Percentiles rank a stretch among this genome's conserved stretches.
Evolutionary conservation across 92 coral and sea anemone species (phyloP).

Genomic region (Parazoanthus swiftii): DNA sequence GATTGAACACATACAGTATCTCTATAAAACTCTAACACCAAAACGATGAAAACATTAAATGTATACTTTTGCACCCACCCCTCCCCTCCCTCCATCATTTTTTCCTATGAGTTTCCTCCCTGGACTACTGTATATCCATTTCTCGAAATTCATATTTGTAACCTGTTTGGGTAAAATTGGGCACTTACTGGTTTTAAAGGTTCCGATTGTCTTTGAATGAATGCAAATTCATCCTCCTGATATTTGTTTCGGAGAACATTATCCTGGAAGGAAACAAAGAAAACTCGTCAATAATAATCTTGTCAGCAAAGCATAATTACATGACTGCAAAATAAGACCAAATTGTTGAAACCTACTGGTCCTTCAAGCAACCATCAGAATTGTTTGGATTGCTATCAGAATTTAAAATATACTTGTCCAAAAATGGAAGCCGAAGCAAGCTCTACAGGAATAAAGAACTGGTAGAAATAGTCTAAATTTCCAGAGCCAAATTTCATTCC

Average conservation of each 20-base stretch:
- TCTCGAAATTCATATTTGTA: too few relatives aligned
- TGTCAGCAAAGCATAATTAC: background rate
- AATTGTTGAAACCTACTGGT: background rate
- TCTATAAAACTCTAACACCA: too few relatives aligned
- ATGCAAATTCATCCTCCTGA: slow-evolving; percentile 26
- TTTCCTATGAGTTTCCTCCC: background rate
- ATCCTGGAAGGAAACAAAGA: slow-evolving; percentile 4
- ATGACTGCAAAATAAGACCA: background rate
- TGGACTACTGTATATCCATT: too few relatives aligned
- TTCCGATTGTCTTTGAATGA: slow-evolving; percentile 31
- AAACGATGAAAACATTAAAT: too few relatives aligned
- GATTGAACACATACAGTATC: too few relatives aligned
- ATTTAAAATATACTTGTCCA: too few relatives aligned
- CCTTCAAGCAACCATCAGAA: too few relatives aligned
- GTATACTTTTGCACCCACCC: too few relatives aligned
- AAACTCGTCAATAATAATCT: background rate
- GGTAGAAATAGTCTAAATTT: background rate
- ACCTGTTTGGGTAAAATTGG: background rate
- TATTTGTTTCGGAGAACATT: background rate
- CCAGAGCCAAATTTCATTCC: background rate
- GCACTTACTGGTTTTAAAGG: slow-evolving; percentile 36
- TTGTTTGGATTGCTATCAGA: too few relatives aligned
- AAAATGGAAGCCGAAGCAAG: too few relatives aligned
- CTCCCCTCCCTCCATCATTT: too few relatives aligned
- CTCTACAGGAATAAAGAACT: too few relatives aligned